Evolutionary conservation across 2,888 invertebrate genomes (phyloP), one percentile per base, ranked within the genome.

Genomic region (Drosophila borborema): DNA sequence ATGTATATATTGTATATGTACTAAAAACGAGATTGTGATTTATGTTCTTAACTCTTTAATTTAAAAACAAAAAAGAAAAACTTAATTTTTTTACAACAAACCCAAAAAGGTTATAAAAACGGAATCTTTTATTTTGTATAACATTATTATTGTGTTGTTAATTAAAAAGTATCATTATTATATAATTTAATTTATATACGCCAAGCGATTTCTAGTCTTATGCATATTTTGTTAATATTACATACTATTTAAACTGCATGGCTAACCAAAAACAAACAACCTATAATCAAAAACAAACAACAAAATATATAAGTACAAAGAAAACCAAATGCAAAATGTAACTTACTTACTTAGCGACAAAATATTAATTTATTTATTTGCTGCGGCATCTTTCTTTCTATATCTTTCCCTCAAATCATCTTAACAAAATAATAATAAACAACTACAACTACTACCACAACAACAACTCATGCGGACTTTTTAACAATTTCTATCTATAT

Each of bases 311-410:
- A 71, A 54, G 48, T 41, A 68, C 64, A 73, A 53, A 45, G 72
- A 41, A 41, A 65, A 45, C 49, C 61, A 76, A 74, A 48, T 68
- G 53, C 72, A 72, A 77, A 77, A 70, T 73, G 54, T 77, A 79
- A 72, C 72, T 72, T 62, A 73, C 62, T 64, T 59, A 73, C 62
- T 64, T 59, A 78, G 68, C 70, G 56, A 78, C 38, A 54, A 68
- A 78, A 81, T 76, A 87, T 77, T 91, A 89, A 85, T 77, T 80
- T 80, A 72, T 86, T 89, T 81, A 69, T 74, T 76, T 90, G 80
- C 77, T 77, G 77, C 86, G 82, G 75, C 80, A 82, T 86, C 77
- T 77, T 85, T 81, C 75, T 81, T 80, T 80, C 80, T 74, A 67
- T 74, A 67, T 86, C 85, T 81, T 76, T 79, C 73, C 85, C 85